A percentile compares a stretch with the other conserved stretches of the same genome.
Conservation (phyloP, 92 coral and sea anemone species). For the Actinostola sp. region DNA sequence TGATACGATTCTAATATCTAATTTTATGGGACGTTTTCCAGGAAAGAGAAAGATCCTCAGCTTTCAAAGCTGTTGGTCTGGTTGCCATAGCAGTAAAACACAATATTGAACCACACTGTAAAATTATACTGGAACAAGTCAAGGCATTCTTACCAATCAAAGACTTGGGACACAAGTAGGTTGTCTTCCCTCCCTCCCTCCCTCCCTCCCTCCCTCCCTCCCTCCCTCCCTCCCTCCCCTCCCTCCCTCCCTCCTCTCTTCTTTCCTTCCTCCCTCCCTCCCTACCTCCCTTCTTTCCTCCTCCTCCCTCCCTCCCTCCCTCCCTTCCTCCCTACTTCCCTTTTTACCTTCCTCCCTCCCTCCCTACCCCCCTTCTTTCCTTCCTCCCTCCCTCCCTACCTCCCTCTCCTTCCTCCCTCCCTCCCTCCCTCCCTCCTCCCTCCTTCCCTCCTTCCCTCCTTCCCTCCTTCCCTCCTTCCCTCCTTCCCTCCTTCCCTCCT, state of each 20-base stretch:
- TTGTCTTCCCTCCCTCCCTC: not conserved
- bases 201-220: not conserved
- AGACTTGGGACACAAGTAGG: conserved; percentile 94
- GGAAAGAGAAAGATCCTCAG: conserved; percentile 97
- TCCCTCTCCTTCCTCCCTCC: not conserved
- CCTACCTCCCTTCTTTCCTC: not conserved
- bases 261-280: not conserved
- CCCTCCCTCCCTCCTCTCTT: no score
- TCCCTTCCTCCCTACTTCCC: not conserved
- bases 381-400: not conserved
- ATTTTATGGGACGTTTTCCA: conserved; percentile 7
- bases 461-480: not conserved
- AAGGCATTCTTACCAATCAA: conserved; percentile 88
- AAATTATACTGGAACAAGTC: conserved; percentile 85
- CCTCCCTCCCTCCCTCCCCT: no score
- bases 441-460: not conserved
- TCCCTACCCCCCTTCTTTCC: not conserved
- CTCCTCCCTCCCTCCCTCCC: not conserved
- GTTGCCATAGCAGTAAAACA: conserved; percentile 95
- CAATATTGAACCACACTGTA: conserved; percentile 77
- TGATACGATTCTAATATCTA: not conserved
- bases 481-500: not conserved
- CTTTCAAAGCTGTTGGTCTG: conserved; percentile 93
- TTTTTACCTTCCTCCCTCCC: not conserved
- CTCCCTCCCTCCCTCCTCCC: not conserved